phyloP scores from a whole-genome alignment of 2,888 invertebrate genomes.

The Hartigia nigra region DNA sequence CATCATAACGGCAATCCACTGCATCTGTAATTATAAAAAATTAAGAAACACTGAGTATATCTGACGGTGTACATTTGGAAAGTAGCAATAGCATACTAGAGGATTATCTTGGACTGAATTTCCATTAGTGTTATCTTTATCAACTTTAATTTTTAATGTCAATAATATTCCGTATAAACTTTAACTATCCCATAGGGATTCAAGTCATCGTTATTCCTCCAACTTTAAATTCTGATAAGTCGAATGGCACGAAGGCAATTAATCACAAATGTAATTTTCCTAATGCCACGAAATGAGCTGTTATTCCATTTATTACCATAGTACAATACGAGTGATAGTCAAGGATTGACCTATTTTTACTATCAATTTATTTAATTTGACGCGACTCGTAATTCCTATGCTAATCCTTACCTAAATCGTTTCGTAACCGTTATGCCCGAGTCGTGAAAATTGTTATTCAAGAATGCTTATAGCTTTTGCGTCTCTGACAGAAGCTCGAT shows the following conservation, averaged over 20 bases:
- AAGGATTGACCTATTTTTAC: neutral
- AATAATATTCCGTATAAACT: neutral
- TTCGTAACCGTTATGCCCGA: neutral
- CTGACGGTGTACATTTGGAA: neutral
- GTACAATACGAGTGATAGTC: neutral
- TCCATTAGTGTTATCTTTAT: neutral
- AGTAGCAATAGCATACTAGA: neutral
- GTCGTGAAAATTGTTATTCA: neutral
- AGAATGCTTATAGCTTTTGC: neutral
- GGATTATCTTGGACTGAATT: neutral
- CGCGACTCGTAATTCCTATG: neutral
- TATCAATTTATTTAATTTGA: neutral
- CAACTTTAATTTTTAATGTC: neutral
- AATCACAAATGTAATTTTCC: neutral
- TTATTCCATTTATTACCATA: neutral
- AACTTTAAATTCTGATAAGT: neutral
- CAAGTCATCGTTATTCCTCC: neutral
- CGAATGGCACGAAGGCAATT: neutral
- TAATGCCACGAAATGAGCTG: neutral
- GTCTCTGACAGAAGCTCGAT: neutral
- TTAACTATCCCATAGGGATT: neutral
- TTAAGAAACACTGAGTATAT: neutral
- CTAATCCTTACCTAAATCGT: neutral
- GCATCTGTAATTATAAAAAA: conserved; percentile 48
- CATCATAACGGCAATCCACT: conserved; percentile 50